These are phyloP conservation scores for Calephelis virginiensis DNA, from an alignment of 1,140 invertebrate genomes.

Conservation along the genomic window DNA sequence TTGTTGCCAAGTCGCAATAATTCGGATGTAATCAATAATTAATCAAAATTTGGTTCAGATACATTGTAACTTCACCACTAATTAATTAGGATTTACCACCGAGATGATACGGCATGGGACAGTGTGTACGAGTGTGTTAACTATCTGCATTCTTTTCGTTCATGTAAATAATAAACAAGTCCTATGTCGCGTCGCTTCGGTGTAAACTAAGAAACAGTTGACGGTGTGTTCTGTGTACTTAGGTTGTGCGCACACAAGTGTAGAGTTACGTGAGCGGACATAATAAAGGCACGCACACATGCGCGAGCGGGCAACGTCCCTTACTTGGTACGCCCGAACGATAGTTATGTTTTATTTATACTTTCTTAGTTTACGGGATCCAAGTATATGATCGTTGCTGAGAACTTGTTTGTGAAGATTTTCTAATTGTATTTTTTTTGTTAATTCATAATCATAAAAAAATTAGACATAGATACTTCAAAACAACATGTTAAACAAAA, in stretches of 20 bases:
- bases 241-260: conserved; percentile 47
- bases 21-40: too few relatives aligned
- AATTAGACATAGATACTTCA: too few relatives aligned
- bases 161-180: conserved; percentile 8
- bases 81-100: too few relatives aligned
- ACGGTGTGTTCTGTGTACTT: conserved; percentile 57
- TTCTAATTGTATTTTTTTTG: too few relatives aligned
- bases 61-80: too few relatives aligned
- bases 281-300: conserved; percentile 49
- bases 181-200: conserved; percentile 26
- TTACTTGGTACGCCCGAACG: conserved; percentile 41
- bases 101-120: not conserved
- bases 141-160: not conserved
- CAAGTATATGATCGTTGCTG: conserved; percentile 39
- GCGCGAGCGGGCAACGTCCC: conserved; percentile 62
- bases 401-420: conserved; percentile 26
- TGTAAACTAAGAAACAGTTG: conserved; percentile 37
- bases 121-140: not conserved
- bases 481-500: too few relatives aligned
- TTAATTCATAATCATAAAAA: not conserved
- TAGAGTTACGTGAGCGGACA: conserved; percentile 47
- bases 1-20: too few relatives aligned
- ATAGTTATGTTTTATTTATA: conserved; percentile 77
- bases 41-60: too few relatives aligned
- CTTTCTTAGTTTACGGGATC: conserved; percentile 61